A percentile compares a stretch with the other conserved stretches of the same genome.
These are phyloP conservation scores for Melanostigma gelatinosum DNA, from an alignment of 2,113 vertebrate genomes.

Conservation along the genomic window DNA sequence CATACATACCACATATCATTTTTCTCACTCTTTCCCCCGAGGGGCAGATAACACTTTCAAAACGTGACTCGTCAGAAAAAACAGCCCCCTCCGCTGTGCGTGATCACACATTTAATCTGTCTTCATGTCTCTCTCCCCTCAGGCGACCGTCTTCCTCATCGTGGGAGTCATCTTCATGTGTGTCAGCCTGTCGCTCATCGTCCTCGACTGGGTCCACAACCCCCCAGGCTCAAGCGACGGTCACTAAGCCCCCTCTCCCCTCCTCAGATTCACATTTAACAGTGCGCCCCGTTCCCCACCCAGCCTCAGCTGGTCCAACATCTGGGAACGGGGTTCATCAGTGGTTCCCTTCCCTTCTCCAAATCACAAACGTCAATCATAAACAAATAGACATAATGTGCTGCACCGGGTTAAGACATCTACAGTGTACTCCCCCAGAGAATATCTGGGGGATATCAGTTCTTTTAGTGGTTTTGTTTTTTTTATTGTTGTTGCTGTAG, in stretches of 20 bases:
- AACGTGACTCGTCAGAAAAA: background rate
- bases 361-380: background rate
- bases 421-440: conserved; percentile 21
- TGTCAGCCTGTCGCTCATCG: conserved; percentile 94
- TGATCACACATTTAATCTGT: conserved; percentile 13
- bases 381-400: conserved; percentile 18
- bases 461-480: background rate
- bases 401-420: conserved; percentile 24
- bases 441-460: conserved; percentile 28
- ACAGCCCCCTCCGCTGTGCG: background rate
- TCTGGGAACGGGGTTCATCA: conserved; percentile 18
- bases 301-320: background rate
- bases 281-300: conserved; percentile 9
- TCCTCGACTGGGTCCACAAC: conserved; percentile 95
- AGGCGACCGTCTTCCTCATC: conserved; percentile 92
- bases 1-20: conserved; percentile 13
- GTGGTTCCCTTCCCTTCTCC: background rate
- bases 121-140: conserved; percentile 54
- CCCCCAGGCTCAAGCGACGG: conserved; percentile 80
- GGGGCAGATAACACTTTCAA: background rate
- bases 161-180: conserved; percentile 94
- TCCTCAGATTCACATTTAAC: conserved; percentile 12
- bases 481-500: conserved; percentile 33
- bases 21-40: conserved; percentile 11
- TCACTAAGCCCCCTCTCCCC: conserved; percentile 65